Percentiles rank a stretch among this genome's conserved stretches.
These are phyloP conservation scores for Chloropsis hardwickii DNA, from an alignment of 2,113 vertebrate genomes.

Conservation along the genomic window DNA sequence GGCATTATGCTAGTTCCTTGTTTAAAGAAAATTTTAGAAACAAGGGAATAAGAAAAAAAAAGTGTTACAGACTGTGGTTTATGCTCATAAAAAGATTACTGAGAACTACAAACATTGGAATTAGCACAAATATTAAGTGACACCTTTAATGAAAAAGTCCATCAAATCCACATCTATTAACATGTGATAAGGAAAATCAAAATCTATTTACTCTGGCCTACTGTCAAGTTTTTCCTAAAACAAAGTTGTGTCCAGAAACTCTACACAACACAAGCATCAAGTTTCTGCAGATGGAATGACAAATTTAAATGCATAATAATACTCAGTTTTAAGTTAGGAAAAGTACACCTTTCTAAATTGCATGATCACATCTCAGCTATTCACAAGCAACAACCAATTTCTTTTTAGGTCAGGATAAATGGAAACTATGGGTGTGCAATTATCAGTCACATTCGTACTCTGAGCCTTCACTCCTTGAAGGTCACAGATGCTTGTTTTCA, in stretches of 20 bases:
- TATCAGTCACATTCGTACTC: not conserved
- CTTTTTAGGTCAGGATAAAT: not conserved
- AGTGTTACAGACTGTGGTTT: not conserved
- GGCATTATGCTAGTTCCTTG: not conserved
- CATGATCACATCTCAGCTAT: not conserved
- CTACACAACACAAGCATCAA: not conserved
- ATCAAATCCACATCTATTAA: not conserved
- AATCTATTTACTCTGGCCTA: not conserved
- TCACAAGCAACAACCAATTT: not conserved
- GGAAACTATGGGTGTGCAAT: not conserved
- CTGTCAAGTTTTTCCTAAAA: not conserved
- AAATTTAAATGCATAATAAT: not conserved
- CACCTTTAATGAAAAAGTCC: not conserved
- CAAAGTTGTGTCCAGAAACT: not conserved
- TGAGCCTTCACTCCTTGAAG: not conserved
- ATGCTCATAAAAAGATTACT: not conserved
- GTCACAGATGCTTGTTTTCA: not conserved
- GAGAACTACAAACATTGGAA: not conserved
- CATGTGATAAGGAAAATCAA: not conserved
- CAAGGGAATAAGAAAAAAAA: not conserved
- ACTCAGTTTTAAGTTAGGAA: not conserved
- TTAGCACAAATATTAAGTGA: not conserved
- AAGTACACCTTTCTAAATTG: not conserved
- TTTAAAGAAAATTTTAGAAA: not conserved
- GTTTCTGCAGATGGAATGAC: not conserved